Evolutionary conservation across 2,113 vertebrate genomes (phyloP), one percentile per base, ranked within the genome.

Genomic region (Hippopotamus amphibius): DNA sequence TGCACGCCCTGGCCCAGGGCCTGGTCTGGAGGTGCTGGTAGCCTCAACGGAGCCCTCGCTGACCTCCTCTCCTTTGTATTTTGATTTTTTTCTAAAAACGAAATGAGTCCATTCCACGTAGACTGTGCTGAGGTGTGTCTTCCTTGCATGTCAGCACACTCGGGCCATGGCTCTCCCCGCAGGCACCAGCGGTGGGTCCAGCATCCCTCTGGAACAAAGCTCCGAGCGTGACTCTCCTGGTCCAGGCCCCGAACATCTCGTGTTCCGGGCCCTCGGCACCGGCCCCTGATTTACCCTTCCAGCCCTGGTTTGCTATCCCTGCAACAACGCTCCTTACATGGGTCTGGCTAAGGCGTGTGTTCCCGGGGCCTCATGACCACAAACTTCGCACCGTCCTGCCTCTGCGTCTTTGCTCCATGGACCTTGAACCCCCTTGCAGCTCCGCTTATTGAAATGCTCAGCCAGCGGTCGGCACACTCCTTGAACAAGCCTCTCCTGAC

Each of bases 81-180:
- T 46, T 37, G 16, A 66, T 17, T 17, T 46, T 7, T 41, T 89
- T 61, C 26, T 61, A 26, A 12, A 11, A 41, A 76, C 48, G 33
- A 41, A 14, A 66, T 3, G 0, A 41, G 50, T 1, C 17, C 14
- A 7, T 5, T 55, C 17, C 13, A 0, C 13, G 15, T 1, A 22
- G 50, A 24, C 88, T 0, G 2, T 0, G 7, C 53, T 30, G 48
- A 2, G 7, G 46, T 10, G 1, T 8, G 11, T 26, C n/a, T 65
- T 55, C 72, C 55, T 16, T 37, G 16, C 37, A 1, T 2, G 53
- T 63, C 4, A 26, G 84, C 33, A 17, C 4, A 0, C 6, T 7
- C 2, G 3, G 65, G 19, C 30, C 33, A 4, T 1, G 7, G 65
- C 9, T 61, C 7, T 68, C 28, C 82, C 55, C 3, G 43, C 13